A percentile compares a stretch with the other conserved stretches of the same genome.
Evolutionary conservation across 2,113 vertebrate species (phyloP).

Genomic region (Nymphicus hollandicus): DNA sequence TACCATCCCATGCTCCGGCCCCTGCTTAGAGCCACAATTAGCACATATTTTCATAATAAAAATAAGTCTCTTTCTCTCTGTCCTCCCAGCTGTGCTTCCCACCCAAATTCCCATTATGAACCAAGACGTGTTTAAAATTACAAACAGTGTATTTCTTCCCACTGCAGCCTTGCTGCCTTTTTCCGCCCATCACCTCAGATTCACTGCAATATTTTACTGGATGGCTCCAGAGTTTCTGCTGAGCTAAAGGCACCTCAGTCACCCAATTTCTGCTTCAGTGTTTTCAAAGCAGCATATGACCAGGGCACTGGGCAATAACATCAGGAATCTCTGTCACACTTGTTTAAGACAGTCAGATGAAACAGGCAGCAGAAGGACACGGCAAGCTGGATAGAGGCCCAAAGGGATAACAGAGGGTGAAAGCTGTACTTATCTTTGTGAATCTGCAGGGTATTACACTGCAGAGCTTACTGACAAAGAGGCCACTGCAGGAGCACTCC

Average conservation of each 20-base stretch:
- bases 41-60: slow-evolving; percentile 67
- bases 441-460: background rate
- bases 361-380: background rate
- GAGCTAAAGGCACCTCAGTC: background rate
- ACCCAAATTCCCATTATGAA: slow-evolving; percentile 69
- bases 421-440: background rate
- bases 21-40: slow-evolving; percentile 57
- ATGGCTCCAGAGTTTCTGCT: background rate
- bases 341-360: background rate
- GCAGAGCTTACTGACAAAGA: background rate
- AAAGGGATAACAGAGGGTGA: background rate
- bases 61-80: slow-evolving; percentile 57
- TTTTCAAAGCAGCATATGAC: background rate
- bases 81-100: slow-evolving; percentile 70
- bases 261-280: background rate
- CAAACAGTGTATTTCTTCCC: background rate
- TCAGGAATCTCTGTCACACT: background rate
- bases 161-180: background rate
- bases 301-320: background rate
- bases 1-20: background rate
- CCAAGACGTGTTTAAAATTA: slow-evolving; percentile 62
- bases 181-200: background rate
- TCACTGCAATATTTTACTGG: background rate
- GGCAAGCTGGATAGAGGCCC: background rate
- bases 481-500: background rate